Evolutionary conservation across 92 coral and sea anemone genomes (phyloP).

Genomic region (Hydrozoanthus gracilis): DNA sequence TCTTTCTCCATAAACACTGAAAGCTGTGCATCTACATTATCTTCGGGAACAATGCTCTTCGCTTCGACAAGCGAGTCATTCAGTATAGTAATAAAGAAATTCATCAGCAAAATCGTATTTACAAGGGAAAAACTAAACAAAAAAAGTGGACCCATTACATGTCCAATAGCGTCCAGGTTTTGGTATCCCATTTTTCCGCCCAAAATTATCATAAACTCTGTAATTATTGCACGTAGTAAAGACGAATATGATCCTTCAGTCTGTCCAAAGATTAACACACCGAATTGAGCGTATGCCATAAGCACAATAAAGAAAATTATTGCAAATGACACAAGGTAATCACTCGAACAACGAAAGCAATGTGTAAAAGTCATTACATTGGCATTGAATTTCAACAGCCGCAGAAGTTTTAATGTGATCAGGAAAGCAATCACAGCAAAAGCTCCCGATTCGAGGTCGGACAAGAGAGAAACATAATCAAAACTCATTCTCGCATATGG

Average conservation of each 20-base stretch:
- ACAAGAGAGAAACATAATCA: slow-evolving; percentile 27
- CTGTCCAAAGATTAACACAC: slow-evolving; percentile 34
- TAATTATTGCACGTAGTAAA: slow-evolving; percentile 2
- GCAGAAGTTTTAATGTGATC: slow-evolving; percentile 21
- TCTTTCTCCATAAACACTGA: slow-evolving; percentile 32
- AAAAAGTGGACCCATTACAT: slow-evolving; percentile 23
- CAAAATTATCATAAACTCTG: slow-evolving; percentile 15
- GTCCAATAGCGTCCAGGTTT: slow-evolving; percentile 24
- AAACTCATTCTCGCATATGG: slow-evolving; percentile 42
- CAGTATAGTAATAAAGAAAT: slow-evolving; percentile 35
- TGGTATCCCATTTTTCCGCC: slow-evolving; percentile 41
- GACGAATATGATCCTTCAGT: slow-evolving; percentile 10
- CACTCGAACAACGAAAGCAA: slow-evolving; percentile 9
- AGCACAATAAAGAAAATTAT: slow-evolving; percentile 13
- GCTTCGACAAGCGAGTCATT: slow-evolving; percentile 27
- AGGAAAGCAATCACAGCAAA: slow-evolving; percentile 38
- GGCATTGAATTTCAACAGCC: slow-evolving; percentile 25
- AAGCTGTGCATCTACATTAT: slow-evolving; percentile 35
- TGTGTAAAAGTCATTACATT: slow-evolving; percentile 31
- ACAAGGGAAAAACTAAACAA: slow-evolving; percentile 26
- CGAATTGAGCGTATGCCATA: slow-evolving; percentile 42
- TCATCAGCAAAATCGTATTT: slow-evolving; percentile 29
- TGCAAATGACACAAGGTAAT: slow-evolving; percentile 6
- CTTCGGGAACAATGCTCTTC: neutral
- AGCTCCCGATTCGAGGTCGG: slow-evolving; percentile 21